Conservation (phyloP, 2,888 invertebrate genomes). For the Ferrisia virgata region DNA sequence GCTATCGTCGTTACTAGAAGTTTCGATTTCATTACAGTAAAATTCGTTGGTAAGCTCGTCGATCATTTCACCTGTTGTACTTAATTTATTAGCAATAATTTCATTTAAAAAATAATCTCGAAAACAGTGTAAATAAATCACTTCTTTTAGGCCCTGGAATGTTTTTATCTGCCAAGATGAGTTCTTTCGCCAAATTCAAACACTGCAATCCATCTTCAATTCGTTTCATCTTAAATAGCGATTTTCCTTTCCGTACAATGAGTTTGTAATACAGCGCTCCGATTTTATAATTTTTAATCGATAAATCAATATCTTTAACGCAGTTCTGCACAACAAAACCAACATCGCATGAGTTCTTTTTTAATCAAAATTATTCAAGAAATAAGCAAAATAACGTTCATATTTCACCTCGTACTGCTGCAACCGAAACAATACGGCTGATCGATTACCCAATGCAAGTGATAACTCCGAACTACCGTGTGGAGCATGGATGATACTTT, state of each 20-base stretch:
- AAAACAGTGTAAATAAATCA: not conserved
- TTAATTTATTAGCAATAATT: not conserved
- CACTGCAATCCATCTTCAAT: conserved; percentile 49
- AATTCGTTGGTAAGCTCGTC: conserved; percentile 26
- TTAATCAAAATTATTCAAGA: not conserved
- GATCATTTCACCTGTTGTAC: not conserved
- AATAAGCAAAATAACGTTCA: not conserved
- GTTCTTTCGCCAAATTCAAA: conserved; percentile 48
- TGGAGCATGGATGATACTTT: conserved; percentile 62
- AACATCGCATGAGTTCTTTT: too few relatives aligned
- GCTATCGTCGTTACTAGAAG: not conserved
- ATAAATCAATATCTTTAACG: conserved; percentile 62
- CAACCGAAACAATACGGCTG: conserved; percentile 63
- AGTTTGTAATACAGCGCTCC: conserved; percentile 57
- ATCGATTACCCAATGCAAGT: conserved; percentile 67
- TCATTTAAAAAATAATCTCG: not conserved
- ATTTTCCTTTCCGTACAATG: conserved; percentile 56
- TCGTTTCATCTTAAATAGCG: conserved; percentile 53
- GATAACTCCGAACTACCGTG: conserved; percentile 60
- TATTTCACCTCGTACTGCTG: conserved; percentile 61
- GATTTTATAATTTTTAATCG: conserved; percentile 57
- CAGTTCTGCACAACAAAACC: conserved; percentile 56
- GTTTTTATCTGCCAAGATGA: not conserved
- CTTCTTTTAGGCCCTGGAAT: not conserved
- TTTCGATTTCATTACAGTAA: conserved; percentile 17